Conservation (phyloP, 2,113 vertebrate species). For the Ursus arctos region DNA sequence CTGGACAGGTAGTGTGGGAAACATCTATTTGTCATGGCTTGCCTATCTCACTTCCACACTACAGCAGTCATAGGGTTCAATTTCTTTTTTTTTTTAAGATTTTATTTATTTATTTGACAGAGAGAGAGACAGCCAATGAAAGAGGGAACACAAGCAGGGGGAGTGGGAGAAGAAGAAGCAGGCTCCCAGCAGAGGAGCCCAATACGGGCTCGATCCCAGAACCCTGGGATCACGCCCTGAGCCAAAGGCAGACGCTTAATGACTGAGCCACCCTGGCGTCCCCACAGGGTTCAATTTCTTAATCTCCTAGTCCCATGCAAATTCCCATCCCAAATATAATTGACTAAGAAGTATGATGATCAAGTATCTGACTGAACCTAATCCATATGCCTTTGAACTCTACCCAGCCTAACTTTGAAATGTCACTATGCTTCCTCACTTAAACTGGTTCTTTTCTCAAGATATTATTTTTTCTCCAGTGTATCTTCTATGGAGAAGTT, state of each 20-base stretch:
- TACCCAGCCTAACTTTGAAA: neutral
- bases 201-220: too few relatives aligned
- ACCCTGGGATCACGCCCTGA: too few relatives aligned
- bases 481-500: neutral
- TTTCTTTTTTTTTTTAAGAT: neutral
- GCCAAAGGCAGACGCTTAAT: too few relatives aligned
- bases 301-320: neutral
- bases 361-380: neutral
- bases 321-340: neutral
- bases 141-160: too few relatives aligned
- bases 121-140: too few relatives aligned
- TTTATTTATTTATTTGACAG: too few relatives aligned
- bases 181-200: too few relatives aligned
- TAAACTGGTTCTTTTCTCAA: neutral
- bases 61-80: neutral
- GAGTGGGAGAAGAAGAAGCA: too few relatives aligned
- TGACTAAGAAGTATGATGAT: neutral
- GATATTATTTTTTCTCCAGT: neutral
- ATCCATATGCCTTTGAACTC: neutral
- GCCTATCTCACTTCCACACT: neutral
- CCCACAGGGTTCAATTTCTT: neutral
- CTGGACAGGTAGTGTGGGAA: neutral
- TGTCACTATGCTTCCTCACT: neutral
- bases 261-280: too few relatives aligned
- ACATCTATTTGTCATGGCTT: neutral